These are phyloP conservation scores for Amblyopsis rosae DNA, from an alignment of 2,113 vertebrate species.

Conservation along the genomic window DNA sequence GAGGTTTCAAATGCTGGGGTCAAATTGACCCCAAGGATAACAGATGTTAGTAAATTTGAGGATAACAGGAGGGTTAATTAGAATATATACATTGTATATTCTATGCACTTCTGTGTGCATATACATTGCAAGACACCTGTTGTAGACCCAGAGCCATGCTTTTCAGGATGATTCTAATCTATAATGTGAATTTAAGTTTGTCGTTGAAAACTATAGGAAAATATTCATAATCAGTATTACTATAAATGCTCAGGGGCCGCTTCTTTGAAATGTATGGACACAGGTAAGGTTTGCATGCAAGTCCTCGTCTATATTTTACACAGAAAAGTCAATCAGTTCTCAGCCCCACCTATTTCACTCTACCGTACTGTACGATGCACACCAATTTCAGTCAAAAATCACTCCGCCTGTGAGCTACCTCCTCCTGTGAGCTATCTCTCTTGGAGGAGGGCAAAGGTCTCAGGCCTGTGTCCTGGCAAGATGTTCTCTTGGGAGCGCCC, in stretches of 20 bases:
- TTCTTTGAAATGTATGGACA: neutral
- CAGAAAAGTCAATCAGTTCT: neutral
- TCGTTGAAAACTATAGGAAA: neutral
- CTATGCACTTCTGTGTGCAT: slow-evolving; percentile 7
- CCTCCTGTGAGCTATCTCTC: slow-evolving; percentile 19
- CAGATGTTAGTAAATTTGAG: too few species aligned
- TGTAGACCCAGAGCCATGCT: neutral
- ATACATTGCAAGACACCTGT: neutral
- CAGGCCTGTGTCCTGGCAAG: slow-evolving; percentile 30
- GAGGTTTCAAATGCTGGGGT: too few species aligned
- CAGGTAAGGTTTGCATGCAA: neutral
- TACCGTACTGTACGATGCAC: neutral
- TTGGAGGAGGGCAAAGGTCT: slow-evolving; percentile 29
- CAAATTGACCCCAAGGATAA: too few species aligned
- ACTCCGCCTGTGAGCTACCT: slow-evolving; percentile 25
- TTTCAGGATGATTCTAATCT: neutral
- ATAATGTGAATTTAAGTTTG: slow-evolving; percentile 7
- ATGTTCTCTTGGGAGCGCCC: slow-evolving; percentile 34
- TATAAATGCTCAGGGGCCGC: neutral
- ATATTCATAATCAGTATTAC: neutral
- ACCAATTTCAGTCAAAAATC: slow-evolving; percentile 11
- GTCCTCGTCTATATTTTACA: neutral
- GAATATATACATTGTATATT: slow-evolving; percentile 10
- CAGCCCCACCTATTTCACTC: neutral
- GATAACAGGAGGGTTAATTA: too few species aligned